Base-by-base conservation (phyloP, 2,113 vertebrate species). In the Nothobranchius kuhntae region DNA sequence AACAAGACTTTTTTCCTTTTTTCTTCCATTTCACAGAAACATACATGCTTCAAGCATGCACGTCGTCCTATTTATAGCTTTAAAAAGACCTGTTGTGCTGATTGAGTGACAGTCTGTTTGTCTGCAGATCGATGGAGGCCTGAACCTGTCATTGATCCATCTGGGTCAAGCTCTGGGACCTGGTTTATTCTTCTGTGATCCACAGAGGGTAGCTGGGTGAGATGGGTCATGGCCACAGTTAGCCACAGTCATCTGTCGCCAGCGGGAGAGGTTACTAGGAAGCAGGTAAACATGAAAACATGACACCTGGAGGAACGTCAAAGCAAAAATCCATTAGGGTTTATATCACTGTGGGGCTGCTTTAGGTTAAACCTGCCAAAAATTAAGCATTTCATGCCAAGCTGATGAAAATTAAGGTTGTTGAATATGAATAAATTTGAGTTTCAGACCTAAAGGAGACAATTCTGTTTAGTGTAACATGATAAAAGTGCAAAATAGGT, bases 71-170 rank as follows among this genome's bases (percentile, higher is more conserved):
- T 74, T 55, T 54, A 50, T 53, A 79, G 61, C 68, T 26, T 71
- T 56, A 69, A 51, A 75, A 75, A 73, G 68, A 67, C 59, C 64
- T 68, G 70, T 67, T 63, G 77, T 72, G 45, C 35, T 64, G 4
- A 14, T 14, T 56, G 73, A 87, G 56, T 9, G 62, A 50, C 17
- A 63, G 65, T 69, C 68, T 91, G 80, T 84, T 70, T 2, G 73
- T 69, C 67, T 71, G 17, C 30, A 78, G 86, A 92, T 89, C 90
- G 67, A 91, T 83, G 82, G 51, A 4, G 77, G 60, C 42, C 71
- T 75, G 71, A 65, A 70, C 12, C 51, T 14, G 53, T 21, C 78
- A 89, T 90, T 53, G 89, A 92, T 89, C 84, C 11, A 81, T 83
- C 87, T 68, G 77, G 66, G 68, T 42, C 76, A 77, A 54, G 72